Evolutionary conservation across 1,140 invertebrate species (phyloP).

Genomic region (Caenorhabditis briggsae): DNA sequence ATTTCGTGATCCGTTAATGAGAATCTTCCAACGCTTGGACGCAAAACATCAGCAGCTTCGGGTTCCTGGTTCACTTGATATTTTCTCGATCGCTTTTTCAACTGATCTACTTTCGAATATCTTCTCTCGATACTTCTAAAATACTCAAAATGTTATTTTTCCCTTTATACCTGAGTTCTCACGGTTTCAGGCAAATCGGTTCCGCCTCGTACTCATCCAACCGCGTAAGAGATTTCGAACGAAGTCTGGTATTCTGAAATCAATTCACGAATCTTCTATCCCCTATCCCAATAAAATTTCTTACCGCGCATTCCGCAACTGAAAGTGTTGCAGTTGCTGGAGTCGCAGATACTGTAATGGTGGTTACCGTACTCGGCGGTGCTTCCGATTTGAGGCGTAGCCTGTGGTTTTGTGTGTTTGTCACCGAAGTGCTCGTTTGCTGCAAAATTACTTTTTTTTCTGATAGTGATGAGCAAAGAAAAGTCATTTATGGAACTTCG

Average conservation of each 20-base stretch:
- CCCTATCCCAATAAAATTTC: not conserved
- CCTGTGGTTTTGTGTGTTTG: slow-evolving; percentile 31
- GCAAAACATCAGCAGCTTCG: slow-evolving; percentile 29
- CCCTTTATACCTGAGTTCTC: not conserved
- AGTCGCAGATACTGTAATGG: slow-evolving; percentile 24
- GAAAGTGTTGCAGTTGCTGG: slow-evolving; percentile 8
- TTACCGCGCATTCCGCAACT: slow-evolving; percentile 11
- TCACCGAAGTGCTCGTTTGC: slow-evolving; percentile 4
- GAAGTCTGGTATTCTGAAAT: slow-evolving; percentile 21
- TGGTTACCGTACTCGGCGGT: slow-evolving; percentile 18
- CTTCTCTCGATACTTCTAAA: slow-evolving; percentile 51
- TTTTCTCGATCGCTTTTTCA: slow-evolving; percentile 49
- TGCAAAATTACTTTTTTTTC: not conserved
- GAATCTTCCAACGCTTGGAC: slow-evolving; percentile 17
- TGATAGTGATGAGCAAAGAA: slow-evolving; percentile 17
- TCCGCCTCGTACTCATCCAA: slow-evolving; percentile 55
- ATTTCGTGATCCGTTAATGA: slow-evolving; percentile 42
- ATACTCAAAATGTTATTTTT: not conserved
- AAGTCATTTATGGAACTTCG: slow-evolving; percentile 3
- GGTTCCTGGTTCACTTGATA: slow-evolving; percentile 38
- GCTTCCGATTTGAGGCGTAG: slow-evolving; percentile 29
- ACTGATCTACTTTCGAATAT: slow-evolving; percentile 55
- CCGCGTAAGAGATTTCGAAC: slow-evolving; percentile 62
- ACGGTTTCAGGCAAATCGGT: slow-evolving; percentile 44
- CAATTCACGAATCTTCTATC: not conserved